Evolutionary conservation across 2,888 invertebrate genomes (phyloP).

Genomic region (Luperina nickerlii): DNA sequence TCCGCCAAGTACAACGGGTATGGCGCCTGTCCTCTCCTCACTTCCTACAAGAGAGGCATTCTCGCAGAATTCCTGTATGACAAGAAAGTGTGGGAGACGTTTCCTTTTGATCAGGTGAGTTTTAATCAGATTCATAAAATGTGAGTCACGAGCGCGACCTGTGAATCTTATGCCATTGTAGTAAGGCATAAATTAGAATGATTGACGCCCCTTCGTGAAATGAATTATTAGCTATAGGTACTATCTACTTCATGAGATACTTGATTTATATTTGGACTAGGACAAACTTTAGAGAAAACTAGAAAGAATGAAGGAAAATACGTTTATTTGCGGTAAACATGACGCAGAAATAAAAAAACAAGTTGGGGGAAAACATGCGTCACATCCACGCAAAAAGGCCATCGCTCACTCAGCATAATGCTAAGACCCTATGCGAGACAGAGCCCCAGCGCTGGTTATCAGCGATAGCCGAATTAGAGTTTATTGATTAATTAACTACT

Average conservation of each 20-base stretch:
- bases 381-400: too few relatives aligned
- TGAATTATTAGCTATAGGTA: background rate
- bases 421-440: too few relatives aligned
- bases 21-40: conserved; percentile 98
- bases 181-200: background rate
- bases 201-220: background rate
- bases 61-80: conserved; percentile 98
- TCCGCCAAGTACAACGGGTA: conserved; percentile 95
- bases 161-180: too few relatives aligned
- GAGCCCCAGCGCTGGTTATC: too few relatives aligned
- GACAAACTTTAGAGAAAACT: background rate
- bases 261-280: background rate
- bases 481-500: too few relatives aligned
- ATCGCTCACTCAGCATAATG: too few relatives aligned
- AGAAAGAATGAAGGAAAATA: too few relatives aligned
- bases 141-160: background rate
- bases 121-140: background rate
- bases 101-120: conserved; percentile 95
- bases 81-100: conserved; percentile 95
- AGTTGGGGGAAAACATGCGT: too few relatives aligned
- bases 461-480: too few relatives aligned
- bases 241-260: background rate
- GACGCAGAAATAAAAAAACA: too few relatives aligned
- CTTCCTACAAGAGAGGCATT: conserved; percentile 94
- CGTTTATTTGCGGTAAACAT: too few relatives aligned